Percentiles rank a stretch among this genome's conserved stretches.
Evolutionary conservation across 2,888 invertebrate species (phyloP).

Genomic region (Bellardia bayeri): DNA sequence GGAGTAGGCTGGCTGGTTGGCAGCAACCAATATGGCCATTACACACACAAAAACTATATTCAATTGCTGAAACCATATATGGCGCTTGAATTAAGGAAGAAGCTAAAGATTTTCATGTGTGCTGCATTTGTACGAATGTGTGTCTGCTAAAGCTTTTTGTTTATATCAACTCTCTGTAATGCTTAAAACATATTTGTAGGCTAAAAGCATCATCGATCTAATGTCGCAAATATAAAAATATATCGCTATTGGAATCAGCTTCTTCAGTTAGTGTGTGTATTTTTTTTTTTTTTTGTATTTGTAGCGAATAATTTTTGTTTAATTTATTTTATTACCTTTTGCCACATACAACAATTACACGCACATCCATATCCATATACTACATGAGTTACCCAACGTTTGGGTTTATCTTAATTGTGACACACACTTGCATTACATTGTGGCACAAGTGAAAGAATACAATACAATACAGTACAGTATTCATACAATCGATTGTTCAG

Average conservation of each 20-base stretch:
- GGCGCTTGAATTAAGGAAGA: slow-evolving; percentile 63
- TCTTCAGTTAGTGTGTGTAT: slow-evolving; percentile 55
- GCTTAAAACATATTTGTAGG: slow-evolving; percentile 67
- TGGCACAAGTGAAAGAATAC: slow-evolving; percentile 64
- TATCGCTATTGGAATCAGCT: slow-evolving; percentile 55
- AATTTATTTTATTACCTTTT: slow-evolving; percentile 70
- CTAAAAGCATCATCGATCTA: slow-evolving; percentile 72
- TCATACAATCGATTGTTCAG: slow-evolving; percentile 55
- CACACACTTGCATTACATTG: slow-evolving; percentile 42
- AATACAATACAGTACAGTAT: background rate
- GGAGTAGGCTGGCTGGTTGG: slow-evolving; percentile 44
- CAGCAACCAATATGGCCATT: slow-evolving; percentile 51
- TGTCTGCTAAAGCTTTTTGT: slow-evolving; percentile 3
- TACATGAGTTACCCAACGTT: slow-evolving; percentile 14
- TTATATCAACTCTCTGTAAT: slow-evolving; percentile 53
- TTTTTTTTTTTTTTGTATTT: slow-evolving; percentile 15
- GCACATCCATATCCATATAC: slow-evolving; percentile 12
- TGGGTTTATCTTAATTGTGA: slow-evolving; percentile 42
- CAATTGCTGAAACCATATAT: slow-evolving; percentile 68
- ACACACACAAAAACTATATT: slow-evolving; percentile 24
- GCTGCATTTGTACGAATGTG: slow-evolving; percentile 6
- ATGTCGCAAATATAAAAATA: slow-evolving; percentile 40
- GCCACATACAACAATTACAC: slow-evolving; percentile 58
- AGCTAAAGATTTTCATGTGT: slow-evolving; percentile 44
- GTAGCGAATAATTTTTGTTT: slow-evolving; percentile 53